Evolutionary conservation across 2,797 vertebrate genomes (phyloP).

Genomic region (Hozukius guyotensis): DNA sequence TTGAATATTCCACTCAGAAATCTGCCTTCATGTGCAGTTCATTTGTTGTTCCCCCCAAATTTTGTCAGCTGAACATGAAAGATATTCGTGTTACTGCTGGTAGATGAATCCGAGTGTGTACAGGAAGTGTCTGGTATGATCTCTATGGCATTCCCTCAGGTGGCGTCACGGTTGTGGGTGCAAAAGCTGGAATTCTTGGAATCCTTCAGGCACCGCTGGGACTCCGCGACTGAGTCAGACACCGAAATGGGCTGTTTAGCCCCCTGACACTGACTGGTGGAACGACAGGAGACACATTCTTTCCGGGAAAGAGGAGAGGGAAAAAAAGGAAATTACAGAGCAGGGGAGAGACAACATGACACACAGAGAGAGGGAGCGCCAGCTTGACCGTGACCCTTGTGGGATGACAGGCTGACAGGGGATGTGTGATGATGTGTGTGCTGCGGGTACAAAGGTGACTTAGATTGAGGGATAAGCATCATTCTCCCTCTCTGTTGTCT

Average conservation of each 20-base stretch:
- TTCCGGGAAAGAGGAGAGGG: slow-evolving; percentile 76
- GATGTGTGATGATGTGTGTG: slow-evolving; percentile 75
- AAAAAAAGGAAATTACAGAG: slow-evolving; percentile 82
- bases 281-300: slow-evolving; percentile 78
- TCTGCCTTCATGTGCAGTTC: slow-evolving; percentile 1
- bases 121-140: slow-evolving; percentile 70
- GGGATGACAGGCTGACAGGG: slow-evolving; percentile 73
- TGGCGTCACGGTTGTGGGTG: slow-evolving; percentile 73
- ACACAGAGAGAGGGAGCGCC: slow-evolving; percentile 72
- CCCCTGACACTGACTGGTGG: slow-evolving; percentile 68
- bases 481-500: slow-evolving; percentile 44
- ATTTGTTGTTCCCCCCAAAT: slow-evolving; percentile 21
- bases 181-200: slow-evolving; percentile 76
- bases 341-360: slow-evolving; percentile 78
- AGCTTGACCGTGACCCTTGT: slow-evolving; percentile 75
- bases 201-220: slow-evolving; percentile 74
- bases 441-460: slow-evolving; percentile 73
- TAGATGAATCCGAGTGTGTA: slow-evolving; percentile 26
- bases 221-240: slow-evolving; percentile 75
- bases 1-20: slow-evolving; percentile 24
- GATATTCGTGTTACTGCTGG: slow-evolving; percentile 1
- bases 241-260: slow-evolving; percentile 74
- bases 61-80: slow-evolving; percentile 31
- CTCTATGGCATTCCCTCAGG: slow-evolving; percentile 69
- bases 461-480: slow-evolving; percentile 62